Percentiles rank a stretch among this genome's conserved stretches.
These are phyloP conservation scores for Danio kyathit DNA, from an alignment of 2,797 vertebrate species.

Conservation along the genomic window DNA sequence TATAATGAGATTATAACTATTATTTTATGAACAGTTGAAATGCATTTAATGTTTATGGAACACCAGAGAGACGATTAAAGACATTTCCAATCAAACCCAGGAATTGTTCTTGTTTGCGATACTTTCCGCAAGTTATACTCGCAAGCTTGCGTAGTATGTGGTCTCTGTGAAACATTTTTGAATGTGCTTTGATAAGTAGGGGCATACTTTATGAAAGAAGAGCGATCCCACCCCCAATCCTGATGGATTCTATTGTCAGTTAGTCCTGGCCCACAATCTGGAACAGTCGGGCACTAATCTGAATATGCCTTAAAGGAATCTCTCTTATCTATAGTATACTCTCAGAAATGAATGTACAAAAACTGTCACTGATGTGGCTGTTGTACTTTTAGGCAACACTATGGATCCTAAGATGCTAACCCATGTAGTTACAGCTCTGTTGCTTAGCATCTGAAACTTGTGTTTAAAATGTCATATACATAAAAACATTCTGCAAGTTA, in stretches of 20 bases:
- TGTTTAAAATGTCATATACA: no score
- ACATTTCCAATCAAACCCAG: constrained; percentile 2
- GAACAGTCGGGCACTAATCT: neutral
- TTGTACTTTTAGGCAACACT: no score
- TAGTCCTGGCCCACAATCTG: constrained; percentile 56
- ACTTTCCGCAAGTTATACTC: neutral
- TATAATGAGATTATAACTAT: constrained; percentile 48
- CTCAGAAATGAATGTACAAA: no score
- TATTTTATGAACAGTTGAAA: constrained; percentile 43
- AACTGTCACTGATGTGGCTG: no score
- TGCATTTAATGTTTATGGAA: constrained; percentile 44
- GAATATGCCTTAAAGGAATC: no score
- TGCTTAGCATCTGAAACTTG: no score
- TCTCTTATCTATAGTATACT: no score
- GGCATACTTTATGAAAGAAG: constrained; percentile 51
- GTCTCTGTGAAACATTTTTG: constrained; percentile 3
- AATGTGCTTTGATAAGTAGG: constrained; percentile 34
- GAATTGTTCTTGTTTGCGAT: neutral
- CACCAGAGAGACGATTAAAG: constrained; percentile 31
- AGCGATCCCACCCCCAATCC: constrained; percentile 58
- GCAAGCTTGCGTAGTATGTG: neutral
- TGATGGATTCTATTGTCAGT: constrained; percentile 66
- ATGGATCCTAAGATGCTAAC: no score
- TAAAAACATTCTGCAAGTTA: neutral
- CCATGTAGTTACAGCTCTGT: no score